These are phyloP conservation scores for Pelusios castaneus DNA, from an alignment of 2,113 vertebrate genomes.

Conservation along the genomic window DNA sequence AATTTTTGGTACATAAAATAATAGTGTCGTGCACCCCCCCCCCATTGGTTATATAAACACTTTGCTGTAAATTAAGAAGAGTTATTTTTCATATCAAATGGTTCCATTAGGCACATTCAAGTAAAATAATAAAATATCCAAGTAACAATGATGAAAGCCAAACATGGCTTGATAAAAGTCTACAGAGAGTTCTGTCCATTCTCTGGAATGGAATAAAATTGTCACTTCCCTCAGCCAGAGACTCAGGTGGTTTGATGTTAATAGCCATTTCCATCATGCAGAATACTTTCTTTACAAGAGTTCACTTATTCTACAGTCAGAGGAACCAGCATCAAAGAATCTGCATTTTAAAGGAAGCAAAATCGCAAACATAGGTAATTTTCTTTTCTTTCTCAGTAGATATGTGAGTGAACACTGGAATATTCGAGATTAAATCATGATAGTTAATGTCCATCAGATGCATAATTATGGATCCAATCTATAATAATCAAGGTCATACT, in stretches of 20 bases:
- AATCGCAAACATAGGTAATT: slow-evolving; percentile 70
- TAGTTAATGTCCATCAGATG: slow-evolving; percentile 71
- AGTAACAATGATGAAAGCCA: slow-evolving; percentile 86
- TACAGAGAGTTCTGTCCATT: slow-evolving; percentile 89
- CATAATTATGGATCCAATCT: slow-evolving; percentile 86
- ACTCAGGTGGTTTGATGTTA: slow-evolving; percentile 77
- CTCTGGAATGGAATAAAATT: slow-evolving; percentile 95
- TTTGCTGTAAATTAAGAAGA: slow-evolving; percentile 81
- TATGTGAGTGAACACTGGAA: slow-evolving; percentile 73
- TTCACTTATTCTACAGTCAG: slow-evolving; percentile 79
- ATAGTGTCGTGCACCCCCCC: slow-evolving; percentile 66
- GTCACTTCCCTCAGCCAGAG: slow-evolving; percentile 84
- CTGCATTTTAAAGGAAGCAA: slow-evolving; percentile 81
- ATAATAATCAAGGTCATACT: slow-evolving; percentile 91
- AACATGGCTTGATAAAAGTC: slow-evolving; percentile 89
- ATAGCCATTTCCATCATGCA: slow-evolving; percentile 76
- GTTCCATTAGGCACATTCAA: slow-evolving; percentile 91
- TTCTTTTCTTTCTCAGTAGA: slow-evolving; percentile 72
- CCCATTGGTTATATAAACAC: slow-evolving; percentile 79
- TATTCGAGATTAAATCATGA: slow-evolving; percentile 23
- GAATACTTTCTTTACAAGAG: slow-evolving; percentile 77
- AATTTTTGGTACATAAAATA: slow-evolving; percentile 88
- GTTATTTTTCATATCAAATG: slow-evolving; percentile 83
- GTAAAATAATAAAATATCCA: slow-evolving; percentile 86
- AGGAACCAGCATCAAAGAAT: slow-evolving; percentile 78